Conservation (phyloP, 2,888 invertebrate species). For the Pediacus dermestoides region DNA sequence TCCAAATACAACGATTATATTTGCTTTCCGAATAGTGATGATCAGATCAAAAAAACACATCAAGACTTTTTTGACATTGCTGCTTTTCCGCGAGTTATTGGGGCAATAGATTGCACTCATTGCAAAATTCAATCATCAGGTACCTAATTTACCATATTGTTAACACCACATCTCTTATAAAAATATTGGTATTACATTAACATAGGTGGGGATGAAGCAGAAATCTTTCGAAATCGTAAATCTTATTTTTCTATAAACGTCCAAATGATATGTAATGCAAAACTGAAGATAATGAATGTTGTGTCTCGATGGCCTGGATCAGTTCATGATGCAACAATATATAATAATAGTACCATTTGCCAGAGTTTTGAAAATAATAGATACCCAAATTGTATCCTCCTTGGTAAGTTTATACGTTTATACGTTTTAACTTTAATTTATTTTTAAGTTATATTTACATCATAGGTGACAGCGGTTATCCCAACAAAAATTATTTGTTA, state of each 20-base stretch:
- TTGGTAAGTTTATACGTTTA: too few relatives aligned
- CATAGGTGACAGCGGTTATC: conserved; percentile 31
- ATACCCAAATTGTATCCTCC: conserved; percentile 5
- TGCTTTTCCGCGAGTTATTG: conserved; percentile 11
- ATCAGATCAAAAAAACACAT: conserved; percentile 11
- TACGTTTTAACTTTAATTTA: too few relatives aligned
- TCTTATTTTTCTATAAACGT: conserved; percentile 10
- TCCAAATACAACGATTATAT: conserved; percentile 7
- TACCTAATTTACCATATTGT: conserved; percentile 3
- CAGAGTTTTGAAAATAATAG: conserved; percentile 4
- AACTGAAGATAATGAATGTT: conserved; percentile 7
- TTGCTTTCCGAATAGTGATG: conserved; percentile 7
- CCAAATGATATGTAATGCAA: conserved; percentile 8
- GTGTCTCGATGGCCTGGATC: conserved; percentile 13
- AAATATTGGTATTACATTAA: neutral
- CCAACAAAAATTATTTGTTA: conserved; percentile 22
- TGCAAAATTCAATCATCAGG: conserved; percentile 24
- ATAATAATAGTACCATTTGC: too few relatives aligned
- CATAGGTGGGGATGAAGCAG: conserved; percentile 11
- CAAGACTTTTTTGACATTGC: conserved; percentile 8
- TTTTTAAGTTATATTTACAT: conserved; percentile 1
- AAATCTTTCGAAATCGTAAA: conserved; percentile 10
- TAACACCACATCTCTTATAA: neutral
- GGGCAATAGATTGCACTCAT: conserved; percentile 24
- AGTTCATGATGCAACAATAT: conserved; percentile 9